Conservation (phyloP, 2,113 vertebrate species). For the Hyperopisus bebe region DNA sequence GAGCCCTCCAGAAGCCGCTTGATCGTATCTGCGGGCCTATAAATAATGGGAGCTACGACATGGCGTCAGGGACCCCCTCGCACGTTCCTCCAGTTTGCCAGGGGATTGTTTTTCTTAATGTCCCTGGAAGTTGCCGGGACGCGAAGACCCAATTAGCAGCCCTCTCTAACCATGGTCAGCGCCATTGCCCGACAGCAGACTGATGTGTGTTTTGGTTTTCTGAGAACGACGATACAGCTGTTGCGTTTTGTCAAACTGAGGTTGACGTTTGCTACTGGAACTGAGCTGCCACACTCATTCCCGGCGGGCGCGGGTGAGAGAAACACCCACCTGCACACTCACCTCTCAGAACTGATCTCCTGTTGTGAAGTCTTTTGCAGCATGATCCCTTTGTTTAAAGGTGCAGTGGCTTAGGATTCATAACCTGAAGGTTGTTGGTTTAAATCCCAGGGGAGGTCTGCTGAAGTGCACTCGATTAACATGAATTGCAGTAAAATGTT, state of each 20-base stretch:
- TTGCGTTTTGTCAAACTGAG: not conserved
- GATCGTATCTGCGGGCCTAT: constrained; percentile 23
- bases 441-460: not conserved
- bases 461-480: not conserved
- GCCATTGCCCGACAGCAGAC: constrained; percentile 28
- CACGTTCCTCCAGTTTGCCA: constrained; percentile 22
- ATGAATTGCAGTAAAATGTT: not conserved
- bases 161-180: constrained; percentile 28
- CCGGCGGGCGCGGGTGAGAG: not conserved
- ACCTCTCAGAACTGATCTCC: not conserved
- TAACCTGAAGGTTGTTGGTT: not conserved
- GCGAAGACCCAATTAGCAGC: constrained; percentile 35
- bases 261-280: not conserved
- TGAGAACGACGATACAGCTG: not conserved
- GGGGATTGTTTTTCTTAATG: constrained; percentile 45
- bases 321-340: not conserved
- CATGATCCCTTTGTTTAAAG: not conserved
- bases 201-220: constrained; percentile 6
- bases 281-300: not conserved
- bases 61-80: constrained; percentile 31
- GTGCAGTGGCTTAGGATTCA: not conserved
- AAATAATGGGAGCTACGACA: constrained; percentile 38
- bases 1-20: constrained; percentile 32
- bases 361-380: not conserved
- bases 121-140: constrained; percentile 40